Evolutionary conservation across 2,797 vertebrate species (phyloP), one percentile per base, ranked within the genome.

Genomic region (Morus bassanus): DNA sequence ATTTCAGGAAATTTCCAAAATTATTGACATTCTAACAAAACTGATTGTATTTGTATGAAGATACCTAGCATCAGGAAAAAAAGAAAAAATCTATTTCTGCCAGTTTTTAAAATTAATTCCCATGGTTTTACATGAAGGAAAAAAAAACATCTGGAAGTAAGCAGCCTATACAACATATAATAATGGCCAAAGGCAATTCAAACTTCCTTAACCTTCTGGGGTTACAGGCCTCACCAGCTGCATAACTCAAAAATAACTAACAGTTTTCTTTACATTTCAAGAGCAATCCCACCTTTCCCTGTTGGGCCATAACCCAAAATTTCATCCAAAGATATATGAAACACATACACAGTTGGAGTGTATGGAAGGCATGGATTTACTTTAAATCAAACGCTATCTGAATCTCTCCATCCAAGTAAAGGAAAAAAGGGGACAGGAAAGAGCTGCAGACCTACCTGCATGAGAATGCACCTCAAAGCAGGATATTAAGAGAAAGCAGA

Each of bases 401-500:
- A 77, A 65, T 78, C 79, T 75, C 95, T 76, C 76, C 24, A 81
- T 56, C 69, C 50, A 88, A 78, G 75, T 51, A 41, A 88, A 85
- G 68, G 43, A 41, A 93, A 91, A 89, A 88, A 45, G 18, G 76
- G 89, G 41, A 92, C 53, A 93, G 95, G 82, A 96, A 96, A 90
- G 85, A 61, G 85, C 96, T 91, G 57, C 61, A 91, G 78, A 96
- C 96, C 95, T 97, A 97, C 96, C 96, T 96, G 95, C 96, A 93
- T 90, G 85, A 96, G 91, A 95, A 93, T 93, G 91, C 88, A 97
- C 94, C 96, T 96, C 95, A 96, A 96, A 97, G 96, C 95, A 94
- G 94, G 88, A 64, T 91, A 94, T 89, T 96, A 96, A 95, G 94
- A 82, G 78, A 85, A 95, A 96, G 95, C 91, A 95, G 89, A 95